These are phyloP conservation scores for Pimephales promelas DNA, from an alignment of 2,113 vertebrate species.

Conservation along the genomic window DNA sequence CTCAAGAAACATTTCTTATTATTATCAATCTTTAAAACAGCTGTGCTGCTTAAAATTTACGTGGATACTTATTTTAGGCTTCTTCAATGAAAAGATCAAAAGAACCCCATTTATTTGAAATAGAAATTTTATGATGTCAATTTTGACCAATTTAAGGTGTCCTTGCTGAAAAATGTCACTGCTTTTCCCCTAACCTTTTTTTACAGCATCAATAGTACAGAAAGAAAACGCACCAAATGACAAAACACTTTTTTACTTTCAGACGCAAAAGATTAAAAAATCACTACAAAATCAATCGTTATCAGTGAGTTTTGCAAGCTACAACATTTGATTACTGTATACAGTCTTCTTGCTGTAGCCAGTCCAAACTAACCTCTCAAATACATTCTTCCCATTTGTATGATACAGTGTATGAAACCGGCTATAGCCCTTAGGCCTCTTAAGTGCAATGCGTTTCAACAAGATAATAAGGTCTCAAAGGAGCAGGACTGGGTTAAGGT, in stretches of 20 bases:
- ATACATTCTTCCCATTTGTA: not conserved
- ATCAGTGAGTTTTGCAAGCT: not conserved
- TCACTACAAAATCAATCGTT: not conserved
- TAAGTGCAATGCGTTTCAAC: conserved; percentile 22
- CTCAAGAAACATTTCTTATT: no score
- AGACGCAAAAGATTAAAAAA: not conserved
- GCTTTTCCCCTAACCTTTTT: not conserved
- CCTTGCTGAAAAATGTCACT: not conserved
- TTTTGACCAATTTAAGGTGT: no score
- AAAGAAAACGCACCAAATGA: not conserved
- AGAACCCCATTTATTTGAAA: no score
- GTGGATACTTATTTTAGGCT: no score
- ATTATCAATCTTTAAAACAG: no score
- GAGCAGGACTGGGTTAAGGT: not conserved
- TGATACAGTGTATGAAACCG: not conserved
- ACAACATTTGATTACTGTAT: not conserved
- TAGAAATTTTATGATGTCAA: no score
- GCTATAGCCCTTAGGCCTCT: not conserved
- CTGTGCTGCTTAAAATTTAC: no score
- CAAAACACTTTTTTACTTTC: not conserved
- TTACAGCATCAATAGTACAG: not conserved
- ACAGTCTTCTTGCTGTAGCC: not conserved
- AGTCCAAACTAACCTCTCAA: not conserved
- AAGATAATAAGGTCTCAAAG: conserved; percentile 21
- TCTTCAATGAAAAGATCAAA: no score